Percentiles rank a stretch among this genome's conserved stretches.
Evolutionary conservation across 2,888 invertebrate genomes (phyloP).

Genomic region (Pyrocoelia pectoralis): DNA sequence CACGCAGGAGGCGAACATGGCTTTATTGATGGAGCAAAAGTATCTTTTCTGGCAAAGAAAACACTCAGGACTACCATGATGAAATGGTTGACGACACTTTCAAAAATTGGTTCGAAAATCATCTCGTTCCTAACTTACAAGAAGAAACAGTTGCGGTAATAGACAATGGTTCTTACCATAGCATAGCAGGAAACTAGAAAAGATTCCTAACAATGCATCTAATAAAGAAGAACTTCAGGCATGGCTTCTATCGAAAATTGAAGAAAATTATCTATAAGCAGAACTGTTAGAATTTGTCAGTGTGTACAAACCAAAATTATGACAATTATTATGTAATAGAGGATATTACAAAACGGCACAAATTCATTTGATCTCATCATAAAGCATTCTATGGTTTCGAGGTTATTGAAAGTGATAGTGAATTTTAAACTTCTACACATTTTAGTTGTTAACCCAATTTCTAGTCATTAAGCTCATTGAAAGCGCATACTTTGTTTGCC

Average conservation of each 20-base stretch:
- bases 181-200: neutral
- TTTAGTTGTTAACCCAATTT: too few species aligned
- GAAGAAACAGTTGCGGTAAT: neutral
- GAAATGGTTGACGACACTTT: neutral
- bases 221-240: neutral
- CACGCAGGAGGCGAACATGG: too few species aligned
- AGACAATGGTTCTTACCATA: neutral
- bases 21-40: too few species aligned
- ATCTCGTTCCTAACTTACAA: neutral
- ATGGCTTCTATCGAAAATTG: neutral
- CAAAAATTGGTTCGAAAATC: neutral
- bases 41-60: neutral
- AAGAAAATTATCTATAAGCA: neutral
- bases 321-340: neutral
- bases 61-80: neutral
- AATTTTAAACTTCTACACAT: too few species aligned
- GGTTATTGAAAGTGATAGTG: too few species aligned
- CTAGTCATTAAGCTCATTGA: too few species aligned
- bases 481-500: too few species aligned
- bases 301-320: neutral
- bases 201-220: neutral
- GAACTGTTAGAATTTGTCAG: neutral
- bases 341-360: neutral
- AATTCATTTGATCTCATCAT: too few species aligned
- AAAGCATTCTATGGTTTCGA: too few species aligned